Conservation (phyloP, 2,888 invertebrate genomes). For the Cosmorhoe ocellata region DNA sequence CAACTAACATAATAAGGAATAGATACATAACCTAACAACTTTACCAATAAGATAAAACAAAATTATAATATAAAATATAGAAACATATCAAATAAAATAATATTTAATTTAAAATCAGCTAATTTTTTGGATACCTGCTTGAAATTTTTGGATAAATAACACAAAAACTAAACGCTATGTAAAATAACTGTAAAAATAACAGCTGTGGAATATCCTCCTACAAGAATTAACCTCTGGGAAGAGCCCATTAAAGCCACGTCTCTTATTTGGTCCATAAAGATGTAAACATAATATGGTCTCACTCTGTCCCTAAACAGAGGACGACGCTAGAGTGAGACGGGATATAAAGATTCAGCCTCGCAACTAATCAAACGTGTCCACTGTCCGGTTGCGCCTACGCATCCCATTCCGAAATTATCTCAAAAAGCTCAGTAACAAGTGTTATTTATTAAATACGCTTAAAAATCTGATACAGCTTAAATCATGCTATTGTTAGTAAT, state of each 20-base stretch:
- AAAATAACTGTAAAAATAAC: constrained; percentile 41
- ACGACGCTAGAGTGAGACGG: constrained; percentile 54
- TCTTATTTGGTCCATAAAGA: constrained; percentile 67
- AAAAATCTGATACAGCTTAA: constrained; percentile 18
- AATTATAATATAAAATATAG: too few relatives aligned
- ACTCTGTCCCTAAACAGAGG: constrained; percentile 39
- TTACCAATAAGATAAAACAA: too few relatives aligned
- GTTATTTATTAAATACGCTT: constrained; percentile 12
- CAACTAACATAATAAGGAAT: too few relatives aligned
- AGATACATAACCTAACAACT: too few relatives aligned
- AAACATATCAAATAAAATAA: too few relatives aligned
- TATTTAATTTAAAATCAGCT: too few relatives aligned
- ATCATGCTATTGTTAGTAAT: constrained; percentile 28
- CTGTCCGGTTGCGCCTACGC: constrained; percentile 70
- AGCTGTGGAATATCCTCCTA: constrained; percentile 50
- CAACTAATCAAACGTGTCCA: constrained; percentile 77
- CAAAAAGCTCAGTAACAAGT: constrained; percentile 24
- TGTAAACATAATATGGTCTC: constrained; percentile 63
- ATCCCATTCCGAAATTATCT: constrained; percentile 58
- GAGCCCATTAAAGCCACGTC: constrained; percentile 74
- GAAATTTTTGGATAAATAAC: too few relatives aligned
- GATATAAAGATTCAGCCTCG: constrained; percentile 62
- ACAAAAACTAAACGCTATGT: constrained; percentile 64
- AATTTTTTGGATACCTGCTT: too few relatives aligned
- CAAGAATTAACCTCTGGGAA: constrained; percentile 76